Percentiles rank a stretch among this genome's conserved stretches.
Evolutionary conservation across 2,888 invertebrate species (phyloP).

Genomic region (Sphaerophoria rueppellii): DNA sequence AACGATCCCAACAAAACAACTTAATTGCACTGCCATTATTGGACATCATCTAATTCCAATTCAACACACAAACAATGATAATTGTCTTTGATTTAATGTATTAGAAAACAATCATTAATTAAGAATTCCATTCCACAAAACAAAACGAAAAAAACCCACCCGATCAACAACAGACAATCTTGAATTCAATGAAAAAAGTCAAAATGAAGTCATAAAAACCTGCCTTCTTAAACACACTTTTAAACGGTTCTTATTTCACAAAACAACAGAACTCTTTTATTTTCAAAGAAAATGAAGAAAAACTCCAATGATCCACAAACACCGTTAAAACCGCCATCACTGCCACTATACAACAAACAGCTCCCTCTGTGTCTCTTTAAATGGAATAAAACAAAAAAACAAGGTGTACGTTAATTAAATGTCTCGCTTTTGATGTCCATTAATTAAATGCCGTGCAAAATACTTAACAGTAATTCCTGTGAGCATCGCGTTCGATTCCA

Average conservation of each 20-base stretch:
- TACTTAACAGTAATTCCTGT: conserved; percentile 64
- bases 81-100: neutral
- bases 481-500: conserved; percentile 60
- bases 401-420: conserved; percentile 60
- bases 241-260: conserved; percentile 26
- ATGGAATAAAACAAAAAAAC: conserved; percentile 39
- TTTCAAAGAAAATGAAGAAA: conserved; percentile 5
- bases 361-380: neutral
- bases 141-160: neutral
- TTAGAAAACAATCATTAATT: conserved; percentile 34
- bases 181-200: conserved; percentile 14
- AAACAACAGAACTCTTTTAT: conserved; percentile 13
- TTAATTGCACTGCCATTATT: conserved; percentile 63
- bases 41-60: conserved; percentile 52
- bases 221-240: neutral
- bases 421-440: conserved; percentile 67
- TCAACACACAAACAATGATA: conserved; percentile 19
- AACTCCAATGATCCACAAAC: neutral
- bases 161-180: conserved; percentile 10
- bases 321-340: neutral
- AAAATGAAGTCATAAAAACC: conserved; percentile 37
- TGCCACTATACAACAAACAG: neutral
- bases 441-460: conserved; percentile 63
- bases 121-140: conserved; percentile 10
- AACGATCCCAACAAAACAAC: conserved; percentile 17